Conservation (phyloP, 2,797 vertebrate genomes). For the Acropternis orthonyx region DNA sequence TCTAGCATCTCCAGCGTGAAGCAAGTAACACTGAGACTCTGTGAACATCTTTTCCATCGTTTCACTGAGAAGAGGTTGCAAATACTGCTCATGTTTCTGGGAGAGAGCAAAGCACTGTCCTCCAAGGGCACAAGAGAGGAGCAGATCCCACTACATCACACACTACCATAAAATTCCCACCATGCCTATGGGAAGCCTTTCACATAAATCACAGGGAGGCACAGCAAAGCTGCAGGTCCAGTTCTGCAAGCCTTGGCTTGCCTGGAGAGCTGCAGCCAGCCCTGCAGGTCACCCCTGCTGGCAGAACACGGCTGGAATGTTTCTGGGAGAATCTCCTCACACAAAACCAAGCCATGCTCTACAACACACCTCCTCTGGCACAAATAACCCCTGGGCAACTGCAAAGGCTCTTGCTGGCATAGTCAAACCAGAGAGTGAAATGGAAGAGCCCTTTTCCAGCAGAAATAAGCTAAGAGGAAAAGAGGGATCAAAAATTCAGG, state of each 20-base stretch:
- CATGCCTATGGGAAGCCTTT: neutral
- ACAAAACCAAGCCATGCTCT: neutral
- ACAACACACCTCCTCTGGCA: neutral
- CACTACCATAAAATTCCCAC: neutral
- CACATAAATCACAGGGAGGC: neutral
- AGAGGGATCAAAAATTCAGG: neutral
- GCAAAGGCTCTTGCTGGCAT: neutral
- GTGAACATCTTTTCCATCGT: neutral
- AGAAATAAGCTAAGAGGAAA: neutral
- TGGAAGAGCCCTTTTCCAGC: accelerated
- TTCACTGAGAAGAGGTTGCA: neutral
- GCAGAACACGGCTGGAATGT: accelerated
- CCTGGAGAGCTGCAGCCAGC: neutral
- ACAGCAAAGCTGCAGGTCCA: slow-evolving; percentile 33
- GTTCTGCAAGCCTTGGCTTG: neutral
- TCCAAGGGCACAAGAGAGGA: neutral
- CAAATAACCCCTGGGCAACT: neutral
- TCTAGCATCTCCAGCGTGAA: neutral
- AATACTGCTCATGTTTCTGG: accelerated
- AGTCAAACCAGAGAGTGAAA: neutral
- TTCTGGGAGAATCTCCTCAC: neutral
- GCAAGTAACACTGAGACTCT: neutral
- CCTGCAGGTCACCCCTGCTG: accelerated
- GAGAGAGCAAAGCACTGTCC: neutral
- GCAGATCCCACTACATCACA: neutral